phyloP scores from a whole-genome alignment of 2,797 vertebrate species.

The Phrynocephalus guinanensis region DNA sequence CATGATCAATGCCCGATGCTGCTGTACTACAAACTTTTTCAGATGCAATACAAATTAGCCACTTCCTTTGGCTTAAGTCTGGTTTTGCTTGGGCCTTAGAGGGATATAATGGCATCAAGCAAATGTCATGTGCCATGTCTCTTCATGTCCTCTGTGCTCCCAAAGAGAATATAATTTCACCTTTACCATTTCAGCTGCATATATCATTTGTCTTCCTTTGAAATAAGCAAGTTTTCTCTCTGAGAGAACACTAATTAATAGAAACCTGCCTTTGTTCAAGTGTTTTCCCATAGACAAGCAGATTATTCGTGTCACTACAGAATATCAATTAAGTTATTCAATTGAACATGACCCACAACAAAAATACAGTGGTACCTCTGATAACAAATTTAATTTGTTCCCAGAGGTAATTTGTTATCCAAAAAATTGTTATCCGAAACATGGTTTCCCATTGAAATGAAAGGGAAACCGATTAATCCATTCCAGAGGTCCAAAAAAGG shows the following conservation, averaged over 20 bases:
- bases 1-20: background rate
- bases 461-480: no score
- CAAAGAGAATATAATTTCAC: slow-evolving; percentile 36
- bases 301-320: slow-evolving; percentile 37
- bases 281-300: slow-evolving; percentile 53
- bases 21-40: background rate
- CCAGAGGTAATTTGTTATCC: no score
- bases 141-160: slow-evolving; percentile 1
- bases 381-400: no score
- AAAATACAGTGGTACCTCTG: slow-evolving; percentile 4
- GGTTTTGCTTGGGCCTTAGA: background rate
- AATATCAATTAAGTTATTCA: slow-evolving; percentile 56
- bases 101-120: background rate
- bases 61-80: background rate
- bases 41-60: background rate
- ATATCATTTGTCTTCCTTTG: slow-evolving; percentile 26
- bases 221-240: slow-evolving; percentile 28
- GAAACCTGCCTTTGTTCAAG: slow-evolving; percentile 55
- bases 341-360: background rate
- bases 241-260: slow-evolving; percentile 55
- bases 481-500: no score
- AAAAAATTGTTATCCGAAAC: no score
- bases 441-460: no score
- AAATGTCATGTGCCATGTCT: background rate
- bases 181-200: slow-evolving; percentile 18